phyloP scores from a whole-genome alignment of 2,888 invertebrate species.

The Cheilosia vernalis region DNA sequence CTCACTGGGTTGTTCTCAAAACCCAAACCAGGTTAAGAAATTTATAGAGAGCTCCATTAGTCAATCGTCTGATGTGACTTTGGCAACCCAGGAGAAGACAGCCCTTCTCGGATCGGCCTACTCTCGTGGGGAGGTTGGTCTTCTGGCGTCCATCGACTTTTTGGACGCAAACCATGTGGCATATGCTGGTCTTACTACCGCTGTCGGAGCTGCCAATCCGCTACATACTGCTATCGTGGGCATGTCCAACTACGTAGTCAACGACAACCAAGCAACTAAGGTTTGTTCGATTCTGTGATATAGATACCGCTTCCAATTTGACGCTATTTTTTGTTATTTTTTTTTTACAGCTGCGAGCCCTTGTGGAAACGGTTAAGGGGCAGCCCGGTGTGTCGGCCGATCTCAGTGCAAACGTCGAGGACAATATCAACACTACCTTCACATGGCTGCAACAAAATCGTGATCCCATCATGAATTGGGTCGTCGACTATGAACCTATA shows the following conservation, averaged over 20 bases:
- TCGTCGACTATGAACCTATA: conserved; percentile 53
- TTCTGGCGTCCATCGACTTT: conserved; percentile 84
- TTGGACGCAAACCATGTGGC: conserved; percentile 82
- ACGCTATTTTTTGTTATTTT: background rate
- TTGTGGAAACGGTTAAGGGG: conserved; percentile 77
- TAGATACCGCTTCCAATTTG: background rate
- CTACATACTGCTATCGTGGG: conserved; percentile 78
- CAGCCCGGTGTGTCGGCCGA: conserved; percentile 73
- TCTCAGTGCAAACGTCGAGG: conserved; percentile 76
- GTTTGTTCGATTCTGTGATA: conserved; percentile 67
- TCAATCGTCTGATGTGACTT: conserved; percentile 64
- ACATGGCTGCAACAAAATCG: conserved; percentile 80
- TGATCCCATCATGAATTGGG: conserved; percentile 79
- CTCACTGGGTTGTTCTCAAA: conserved; percentile 87
- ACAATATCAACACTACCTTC: conserved; percentile 77
- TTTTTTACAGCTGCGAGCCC: conserved; percentile 76
- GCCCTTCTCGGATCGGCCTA: conserved; percentile 79
- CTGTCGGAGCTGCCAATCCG: conserved; percentile 78
- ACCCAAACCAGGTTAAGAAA: conserved; percentile 84
- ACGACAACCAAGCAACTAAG: conserved; percentile 77
- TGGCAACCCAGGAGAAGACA: conserved; percentile 79
- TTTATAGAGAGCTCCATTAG: conserved; percentile 82
- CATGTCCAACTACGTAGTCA: conserved; percentile 79
- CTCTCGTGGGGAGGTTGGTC: conserved; percentile 82
- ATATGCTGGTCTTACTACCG: conserved; percentile 78